Evolutionary conservation across 2,888 invertebrate species (phyloP).

Genomic region (Salpingus planirostris): DNA sequence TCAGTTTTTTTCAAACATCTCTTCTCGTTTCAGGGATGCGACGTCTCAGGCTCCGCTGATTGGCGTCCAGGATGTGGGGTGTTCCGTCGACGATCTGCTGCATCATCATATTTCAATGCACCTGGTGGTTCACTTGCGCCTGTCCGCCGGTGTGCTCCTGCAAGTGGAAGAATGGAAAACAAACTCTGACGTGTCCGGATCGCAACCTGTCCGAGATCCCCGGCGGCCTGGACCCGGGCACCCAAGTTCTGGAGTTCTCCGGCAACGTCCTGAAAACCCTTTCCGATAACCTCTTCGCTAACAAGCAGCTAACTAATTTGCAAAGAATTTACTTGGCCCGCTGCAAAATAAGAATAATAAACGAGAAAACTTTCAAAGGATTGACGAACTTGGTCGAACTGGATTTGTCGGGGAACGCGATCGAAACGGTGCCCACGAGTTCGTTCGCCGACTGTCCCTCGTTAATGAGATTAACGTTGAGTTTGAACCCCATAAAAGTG

Average conservation of each 20-base stretch:
- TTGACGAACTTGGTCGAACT: slow-evolving; percentile 81
- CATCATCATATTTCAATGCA: slow-evolving; percentile 9
- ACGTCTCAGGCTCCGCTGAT: too few species aligned
- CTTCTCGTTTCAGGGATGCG: too few species aligned
- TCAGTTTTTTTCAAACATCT: too few species aligned
- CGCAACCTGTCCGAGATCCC: slow-evolving; percentile 69
- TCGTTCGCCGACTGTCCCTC: slow-evolving; percentile 71
- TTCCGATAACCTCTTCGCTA: slow-evolving; percentile 68
- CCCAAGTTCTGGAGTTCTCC: slow-evolving; percentile 79
- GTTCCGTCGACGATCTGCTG: not conserved
- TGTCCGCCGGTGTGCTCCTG: slow-evolving; percentile 77
- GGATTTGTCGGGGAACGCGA: slow-evolving; percentile 73
- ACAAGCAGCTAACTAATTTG: slow-evolving; percentile 71
- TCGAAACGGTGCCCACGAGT: slow-evolving; percentile 68
- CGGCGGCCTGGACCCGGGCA: slow-evolving; percentile 69
- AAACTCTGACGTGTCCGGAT: slow-evolving; percentile 79
- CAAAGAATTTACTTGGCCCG: slow-evolving; percentile 77
- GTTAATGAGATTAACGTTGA: slow-evolving; percentile 73
- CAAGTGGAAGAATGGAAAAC: slow-evolving; percentile 89
- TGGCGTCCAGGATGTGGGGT: too few species aligned
- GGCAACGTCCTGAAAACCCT: slow-evolving; percentile 73
- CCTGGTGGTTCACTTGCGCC: slow-evolving; percentile 28
- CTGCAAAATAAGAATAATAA: slow-evolving; percentile 70
- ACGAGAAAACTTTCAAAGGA: slow-evolving; percentile 72
- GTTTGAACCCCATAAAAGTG: slow-evolving; percentile 70